Evolutionary conservation across 2,797 vertebrate genomes (phyloP).

Genomic region (Lateolabrax maculatus): DNA sequence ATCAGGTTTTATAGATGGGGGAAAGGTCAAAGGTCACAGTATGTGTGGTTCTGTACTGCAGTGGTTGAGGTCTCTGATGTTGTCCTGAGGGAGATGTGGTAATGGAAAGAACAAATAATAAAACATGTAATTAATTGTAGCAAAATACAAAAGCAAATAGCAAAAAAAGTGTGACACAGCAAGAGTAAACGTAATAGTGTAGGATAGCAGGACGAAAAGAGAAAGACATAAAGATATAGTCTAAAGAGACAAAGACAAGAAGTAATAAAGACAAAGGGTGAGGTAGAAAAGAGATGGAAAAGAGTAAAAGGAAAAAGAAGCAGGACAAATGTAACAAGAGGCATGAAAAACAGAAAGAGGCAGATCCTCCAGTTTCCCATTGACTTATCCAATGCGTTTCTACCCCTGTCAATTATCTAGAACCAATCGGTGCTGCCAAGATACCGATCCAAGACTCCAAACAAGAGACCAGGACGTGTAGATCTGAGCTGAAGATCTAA

Average conservation of each 20-base stretch:
- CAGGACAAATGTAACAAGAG: not conserved
- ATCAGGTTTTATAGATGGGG: not conserved
- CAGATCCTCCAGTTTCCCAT: constrained; percentile 3
- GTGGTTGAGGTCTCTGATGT: constrained; percentile 49
- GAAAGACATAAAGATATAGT: not conserved
- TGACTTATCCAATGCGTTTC: not conserved
- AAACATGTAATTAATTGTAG: not conserved
- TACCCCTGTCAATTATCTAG: not conserved
- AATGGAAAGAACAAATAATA: not conserved
- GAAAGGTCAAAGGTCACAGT: constrained; percentile 34
- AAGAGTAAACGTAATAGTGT: not conserved
- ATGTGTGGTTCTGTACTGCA: constrained; percentile 23
- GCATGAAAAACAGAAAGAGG: constrained; percentile 18
- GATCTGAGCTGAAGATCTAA: not conserved
- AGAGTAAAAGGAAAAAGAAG: not conserved
- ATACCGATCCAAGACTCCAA: not conserved
- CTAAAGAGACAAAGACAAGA: not conserved
- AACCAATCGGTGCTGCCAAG: not conserved
- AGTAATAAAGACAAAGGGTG: not conserved
- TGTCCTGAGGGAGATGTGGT: constrained; percentile 42
- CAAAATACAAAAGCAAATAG: not conserved
- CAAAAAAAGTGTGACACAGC: not conserved
- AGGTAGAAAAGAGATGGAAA: constrained; percentile 26
- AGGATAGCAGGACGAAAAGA: not conserved
- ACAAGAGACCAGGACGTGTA: not conserved